Percentiles rank a stretch among this genome's conserved stretches.
These are phyloP conservation scores for Rhyacophila brunnea DNA, from an alignment of 1,140 invertebrate genomes.

Conservation along the genomic window DNA sequence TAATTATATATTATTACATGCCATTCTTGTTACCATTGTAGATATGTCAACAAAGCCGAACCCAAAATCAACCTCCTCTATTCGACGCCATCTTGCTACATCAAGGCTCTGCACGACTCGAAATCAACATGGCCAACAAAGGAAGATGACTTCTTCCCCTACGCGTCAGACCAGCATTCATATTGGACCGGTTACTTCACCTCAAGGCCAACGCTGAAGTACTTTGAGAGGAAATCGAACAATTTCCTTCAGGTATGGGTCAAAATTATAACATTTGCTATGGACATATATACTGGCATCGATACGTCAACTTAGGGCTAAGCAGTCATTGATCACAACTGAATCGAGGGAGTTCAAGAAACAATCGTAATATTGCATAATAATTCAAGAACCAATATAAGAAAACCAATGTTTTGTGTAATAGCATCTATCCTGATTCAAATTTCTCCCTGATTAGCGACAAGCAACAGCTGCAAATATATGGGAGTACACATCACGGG, in stretches of 20 bases:
- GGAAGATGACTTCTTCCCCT: conserved; percentile 88
- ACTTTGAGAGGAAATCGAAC: conserved; percentile 75
- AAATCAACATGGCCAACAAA: conserved; percentile 68
- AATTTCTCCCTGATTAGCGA: too few relatives aligned
- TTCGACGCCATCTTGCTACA: conserved; percentile 93
- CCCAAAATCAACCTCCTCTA: conserved; percentile 79
- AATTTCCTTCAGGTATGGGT: conserved; percentile 68
- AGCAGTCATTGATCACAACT: too few relatives aligned
- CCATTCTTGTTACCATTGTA: conserved; percentile 4
- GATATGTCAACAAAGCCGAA: conserved; percentile 61
- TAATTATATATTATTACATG: conserved; percentile 3
- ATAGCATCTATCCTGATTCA: too few relatives aligned
- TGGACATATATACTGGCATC: too few relatives aligned
- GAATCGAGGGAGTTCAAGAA: too few relatives aligned
- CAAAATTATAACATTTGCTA: too few relatives aligned
- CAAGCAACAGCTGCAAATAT: too few relatives aligned
- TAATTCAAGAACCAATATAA: too few relatives aligned
- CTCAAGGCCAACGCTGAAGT: conserved; percentile 82
- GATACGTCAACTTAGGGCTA: too few relatives aligned
- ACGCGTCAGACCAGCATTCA: conserved; percentile 76
- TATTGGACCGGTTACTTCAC: conserved; percentile 97
- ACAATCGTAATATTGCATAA: too few relatives aligned
- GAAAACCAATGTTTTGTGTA: too few relatives aligned
- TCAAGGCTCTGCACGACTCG: conserved; percentile 75
- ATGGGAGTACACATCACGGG: too few relatives aligned